A percentile compares a stretch with the other conserved stretches of the same genome.
Conservation (phyloP, 2,888 invertebrate species). For the Philonicus albiceps region DNA sequence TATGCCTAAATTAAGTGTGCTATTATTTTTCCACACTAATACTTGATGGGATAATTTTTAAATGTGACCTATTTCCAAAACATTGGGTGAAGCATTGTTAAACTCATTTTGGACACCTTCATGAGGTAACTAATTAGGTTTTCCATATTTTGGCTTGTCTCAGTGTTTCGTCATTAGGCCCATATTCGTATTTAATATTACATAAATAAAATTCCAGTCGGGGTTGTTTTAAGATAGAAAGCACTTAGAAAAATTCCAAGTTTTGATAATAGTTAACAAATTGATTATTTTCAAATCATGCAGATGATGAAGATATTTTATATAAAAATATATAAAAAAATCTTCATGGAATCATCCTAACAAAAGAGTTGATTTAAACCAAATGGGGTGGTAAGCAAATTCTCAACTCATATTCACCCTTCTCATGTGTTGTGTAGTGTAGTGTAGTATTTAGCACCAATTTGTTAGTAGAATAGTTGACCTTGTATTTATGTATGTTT, state of each 20-base stretch:
- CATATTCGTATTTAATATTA: too few relatives aligned
- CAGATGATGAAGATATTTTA: slow-evolving; percentile 28
- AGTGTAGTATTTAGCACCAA: background rate
- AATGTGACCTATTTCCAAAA: too few relatives aligned
- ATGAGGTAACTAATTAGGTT: too few relatives aligned
- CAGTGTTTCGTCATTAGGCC: too few relatives aligned
- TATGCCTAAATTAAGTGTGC: too few relatives aligned
- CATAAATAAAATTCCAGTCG: too few relatives aligned
- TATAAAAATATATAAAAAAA: slow-evolving; percentile 22
- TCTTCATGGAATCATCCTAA: slow-evolving; percentile 13
- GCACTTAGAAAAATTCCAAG: background rate
- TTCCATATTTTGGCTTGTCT: too few relatives aligned
- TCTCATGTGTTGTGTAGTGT: background rate
- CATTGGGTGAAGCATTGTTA: too few relatives aligned
- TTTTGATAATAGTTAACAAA: background rate
- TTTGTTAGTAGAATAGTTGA: background rate
- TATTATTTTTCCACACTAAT: too few relatives aligned
- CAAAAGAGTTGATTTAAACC: slow-evolving; percentile 15
- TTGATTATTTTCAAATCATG: background rate
- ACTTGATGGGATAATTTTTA: too few relatives aligned
- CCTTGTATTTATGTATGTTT: background rate
- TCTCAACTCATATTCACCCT: background rate
- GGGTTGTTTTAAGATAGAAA: background rate
- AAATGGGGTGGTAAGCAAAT: slow-evolving; percentile 17
- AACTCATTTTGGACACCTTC: too few relatives aligned